Evolutionary conservation across 1,140 invertebrate species (phyloP).

Genomic region (Heliconius hewitsoni): DNA sequence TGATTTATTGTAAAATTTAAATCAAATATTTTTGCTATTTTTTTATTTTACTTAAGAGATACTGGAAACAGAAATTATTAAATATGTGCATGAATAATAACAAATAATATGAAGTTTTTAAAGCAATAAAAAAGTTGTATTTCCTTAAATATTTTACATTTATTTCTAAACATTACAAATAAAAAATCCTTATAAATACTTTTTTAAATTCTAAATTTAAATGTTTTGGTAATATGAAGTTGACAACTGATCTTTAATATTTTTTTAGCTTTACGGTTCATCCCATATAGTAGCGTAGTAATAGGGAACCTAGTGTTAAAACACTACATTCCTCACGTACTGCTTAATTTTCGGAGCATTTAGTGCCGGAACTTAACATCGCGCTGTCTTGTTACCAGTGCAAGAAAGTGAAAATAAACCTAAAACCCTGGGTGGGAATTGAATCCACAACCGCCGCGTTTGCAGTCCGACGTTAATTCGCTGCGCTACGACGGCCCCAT

Average conservation of each 20-base stretch:
- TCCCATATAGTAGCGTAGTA: no score
- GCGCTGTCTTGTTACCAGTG: no score
- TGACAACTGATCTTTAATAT: not conserved
- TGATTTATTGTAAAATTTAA: not conserved
- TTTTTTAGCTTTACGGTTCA: not conserved
- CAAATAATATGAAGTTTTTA: not conserved
- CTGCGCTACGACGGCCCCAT: no score
- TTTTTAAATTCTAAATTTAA: constrained; percentile 13
- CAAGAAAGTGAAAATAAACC: no score
- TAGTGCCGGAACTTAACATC: no score
- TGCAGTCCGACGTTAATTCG: no score
- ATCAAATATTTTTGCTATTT: not conserved
- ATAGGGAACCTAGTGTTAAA: no score
- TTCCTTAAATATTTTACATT: constrained; percentile 48
- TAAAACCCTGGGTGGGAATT: no score
- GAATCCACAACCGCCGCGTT: no score
- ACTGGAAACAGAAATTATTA: not conserved
- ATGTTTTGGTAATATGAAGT: constrained; percentile 24
- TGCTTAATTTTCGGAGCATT: no score
- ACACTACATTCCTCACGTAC: no score
- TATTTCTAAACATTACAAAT: constrained; percentile 54
- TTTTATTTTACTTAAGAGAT: not conserved
- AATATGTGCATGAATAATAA: not conserved
- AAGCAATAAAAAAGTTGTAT: constrained; percentile 39
- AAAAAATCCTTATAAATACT: constrained; percentile 48